Conservation (phyloP, 1,140 invertebrate genomes). For the Orchesella cincta region DNA sequence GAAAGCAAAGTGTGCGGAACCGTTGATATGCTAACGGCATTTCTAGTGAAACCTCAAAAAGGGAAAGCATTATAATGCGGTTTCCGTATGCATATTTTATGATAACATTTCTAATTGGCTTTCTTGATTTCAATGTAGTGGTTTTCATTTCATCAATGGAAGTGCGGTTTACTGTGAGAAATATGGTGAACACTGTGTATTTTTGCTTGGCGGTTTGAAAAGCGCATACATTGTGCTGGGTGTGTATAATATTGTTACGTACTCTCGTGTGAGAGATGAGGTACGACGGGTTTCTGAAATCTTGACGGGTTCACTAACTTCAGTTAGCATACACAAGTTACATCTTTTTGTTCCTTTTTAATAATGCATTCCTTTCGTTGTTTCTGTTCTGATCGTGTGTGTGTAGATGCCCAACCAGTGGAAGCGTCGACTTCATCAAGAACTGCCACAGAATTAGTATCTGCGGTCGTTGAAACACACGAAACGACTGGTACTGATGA, state of each 20-base stretch:
- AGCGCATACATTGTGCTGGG: no score
- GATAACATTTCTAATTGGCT: background rate
- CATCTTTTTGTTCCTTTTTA: background rate
- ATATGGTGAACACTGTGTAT: no score
- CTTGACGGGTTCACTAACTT: no score
- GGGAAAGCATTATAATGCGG: background rate
- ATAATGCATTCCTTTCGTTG: background rate
- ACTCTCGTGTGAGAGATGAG: no score
- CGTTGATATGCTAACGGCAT: no score
- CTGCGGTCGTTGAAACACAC: constrained; percentile 24
- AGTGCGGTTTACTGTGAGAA: no score
- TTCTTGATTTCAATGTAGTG: background rate
- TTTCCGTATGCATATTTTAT: background rate
- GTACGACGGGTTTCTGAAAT: no score
- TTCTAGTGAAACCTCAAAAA: no score
- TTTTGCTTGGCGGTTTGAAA: no score
- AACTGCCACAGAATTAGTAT: constrained; percentile 16
- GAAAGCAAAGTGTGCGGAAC: no score
- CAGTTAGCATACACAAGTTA: no score
- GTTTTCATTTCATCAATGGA: background rate
- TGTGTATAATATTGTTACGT: no score
- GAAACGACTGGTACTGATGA: background rate
- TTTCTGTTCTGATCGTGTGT: background rate
- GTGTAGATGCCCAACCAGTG: constrained; percentile 14
- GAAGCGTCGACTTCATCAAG: constrained; percentile 11